Base-by-base conservation (phyloP, 2,888 invertebrate species). In the Romanomermis culicivorax region DNA sequence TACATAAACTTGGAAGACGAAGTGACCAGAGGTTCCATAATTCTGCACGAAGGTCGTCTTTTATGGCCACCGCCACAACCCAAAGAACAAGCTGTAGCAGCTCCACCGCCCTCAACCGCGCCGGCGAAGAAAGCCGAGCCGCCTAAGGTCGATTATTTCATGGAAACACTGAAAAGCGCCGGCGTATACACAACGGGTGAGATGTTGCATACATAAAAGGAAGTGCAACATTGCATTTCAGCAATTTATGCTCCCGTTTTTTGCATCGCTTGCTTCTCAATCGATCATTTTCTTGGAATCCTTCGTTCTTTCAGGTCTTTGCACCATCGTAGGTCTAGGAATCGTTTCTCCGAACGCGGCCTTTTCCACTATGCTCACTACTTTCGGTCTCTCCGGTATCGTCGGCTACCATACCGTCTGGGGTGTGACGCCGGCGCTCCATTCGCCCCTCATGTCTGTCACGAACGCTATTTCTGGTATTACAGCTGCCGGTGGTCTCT, bases 391-490 rank as follows among this genome's bases (percentile, higher is more conserved):
- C 59, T 78, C 85, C 60, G 83, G 83, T 68, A 78, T 81, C 64
- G 85, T 84, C 24, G 79, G 47, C 23, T 45, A 45, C 23, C 47
- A 45, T 23, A 45, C 47, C 14, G 75, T 86, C 17, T 87, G 86
- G 86, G 85, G 84, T 52, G 86, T 87, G 23, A 84, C 83, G 20
- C 86, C 86, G 11, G 85, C 86, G 29, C 77, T 87, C 25, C 86
- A 87, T 73, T 85, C 85, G 0, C 87, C 86, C 0, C 77, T 87
- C 27, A 87, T 87, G 86, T 85, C 85, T 1, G 86, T 87, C 36
- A 87, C 86, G 2, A 87, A 87, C 70, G 86, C 87, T 58, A 83
- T 87, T 64, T 85, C 85, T 11, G 86, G 85, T 30, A 84, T 86
- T 65, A 87, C 86, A 1, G 85, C 85, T 23, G 86, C 85, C n/a